These are phyloP conservation scores for Lacanobia oleracea DNA, from an alignment of 2,888 invertebrate species.

Conservation along the genomic window DNA sequence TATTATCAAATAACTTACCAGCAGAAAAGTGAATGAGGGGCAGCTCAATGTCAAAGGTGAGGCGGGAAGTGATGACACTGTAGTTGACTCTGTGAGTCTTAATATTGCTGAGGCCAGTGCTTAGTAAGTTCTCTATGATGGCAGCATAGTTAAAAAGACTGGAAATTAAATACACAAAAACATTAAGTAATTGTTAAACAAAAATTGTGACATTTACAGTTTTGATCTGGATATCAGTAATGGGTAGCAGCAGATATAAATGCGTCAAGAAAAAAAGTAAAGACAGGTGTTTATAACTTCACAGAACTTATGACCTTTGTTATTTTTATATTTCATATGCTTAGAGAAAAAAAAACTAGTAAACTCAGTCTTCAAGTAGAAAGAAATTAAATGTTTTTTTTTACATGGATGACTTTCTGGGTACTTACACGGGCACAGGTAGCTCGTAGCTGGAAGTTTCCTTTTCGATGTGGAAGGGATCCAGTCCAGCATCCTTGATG, in stretches of 20 bases:
- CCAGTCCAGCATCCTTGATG: conserved; percentile 76
- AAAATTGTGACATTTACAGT: neutral
- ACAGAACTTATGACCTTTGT: too few species aligned
- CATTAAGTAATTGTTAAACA: neutral
- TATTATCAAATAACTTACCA: conserved; percentile 69
- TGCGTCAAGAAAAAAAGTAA: neutral
- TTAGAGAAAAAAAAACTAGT: neutral
- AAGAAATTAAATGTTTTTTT: too few species aligned
- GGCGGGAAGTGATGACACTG: conserved; percentile 66
- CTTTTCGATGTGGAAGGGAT: conserved; percentile 70
- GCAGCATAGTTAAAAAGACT: conserved; percentile 72
- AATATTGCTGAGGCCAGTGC: conserved; percentile 79
- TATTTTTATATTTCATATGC: neutral
- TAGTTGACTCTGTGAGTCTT: conserved; percentile 73
- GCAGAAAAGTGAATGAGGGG: conserved; percentile 70
- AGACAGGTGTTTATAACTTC: too few species aligned
- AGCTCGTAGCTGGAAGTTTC: conserved; percentile 53
- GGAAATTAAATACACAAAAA: conserved; percentile 26
- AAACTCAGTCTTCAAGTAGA: too few species aligned
- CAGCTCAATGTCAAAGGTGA: conserved; percentile 75
- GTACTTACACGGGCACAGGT: conserved; percentile 79
- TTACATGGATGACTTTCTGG: neutral
- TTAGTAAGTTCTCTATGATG: conserved; percentile 61
- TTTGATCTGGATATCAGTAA: neutral
- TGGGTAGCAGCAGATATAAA: neutral